Percentiles rank a stretch among this genome's conserved stretches.
These are phyloP conservation scores for Camelus dromedarius DNA, from an alignment of 2,113 vertebrate genomes.

Conservation along the genomic window DNA sequence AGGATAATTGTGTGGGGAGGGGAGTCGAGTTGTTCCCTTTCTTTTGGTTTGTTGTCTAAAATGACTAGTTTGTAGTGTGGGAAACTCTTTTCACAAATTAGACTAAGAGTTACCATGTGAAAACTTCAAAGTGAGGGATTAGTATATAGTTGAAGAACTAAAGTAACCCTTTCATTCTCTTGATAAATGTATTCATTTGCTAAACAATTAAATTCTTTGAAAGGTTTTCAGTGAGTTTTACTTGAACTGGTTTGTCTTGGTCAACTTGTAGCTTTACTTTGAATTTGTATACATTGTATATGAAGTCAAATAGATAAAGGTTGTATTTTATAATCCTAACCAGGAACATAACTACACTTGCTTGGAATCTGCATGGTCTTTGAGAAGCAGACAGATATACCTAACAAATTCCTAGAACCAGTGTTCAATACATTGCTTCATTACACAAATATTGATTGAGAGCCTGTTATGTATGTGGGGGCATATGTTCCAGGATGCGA, in stretches of 20 bases:
- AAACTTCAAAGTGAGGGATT: slow-evolving; percentile 37
- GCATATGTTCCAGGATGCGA: not conserved
- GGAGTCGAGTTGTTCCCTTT: not conserved
- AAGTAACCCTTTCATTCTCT: not conserved
- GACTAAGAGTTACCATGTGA: not conserved
- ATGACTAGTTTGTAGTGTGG: not conserved
- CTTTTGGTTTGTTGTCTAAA: slow-evolving; percentile 26
- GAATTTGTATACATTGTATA: not conserved
- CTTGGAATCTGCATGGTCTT: not conserved
- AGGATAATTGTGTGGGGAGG: not conserved
- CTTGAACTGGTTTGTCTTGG: not conserved
- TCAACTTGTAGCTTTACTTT: not conserved
- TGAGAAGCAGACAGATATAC: not conserved
- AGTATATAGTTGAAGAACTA: not conserved
- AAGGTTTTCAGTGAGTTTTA: not conserved
- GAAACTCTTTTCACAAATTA: slow-evolving; percentile 40
- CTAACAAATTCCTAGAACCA: not conserved
- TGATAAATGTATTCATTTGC: not conserved
- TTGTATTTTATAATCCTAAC: not conserved
- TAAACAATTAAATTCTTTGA: not conserved
- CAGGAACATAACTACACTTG: not conserved
- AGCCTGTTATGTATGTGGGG: not conserved
- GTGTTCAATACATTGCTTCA: not conserved
- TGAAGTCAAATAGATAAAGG: not conserved
- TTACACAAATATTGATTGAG: not conserved